Evolutionary conservation across 2,113 vertebrate species (phyloP).

Genomic region (Gadus macrocephalus): DNA sequence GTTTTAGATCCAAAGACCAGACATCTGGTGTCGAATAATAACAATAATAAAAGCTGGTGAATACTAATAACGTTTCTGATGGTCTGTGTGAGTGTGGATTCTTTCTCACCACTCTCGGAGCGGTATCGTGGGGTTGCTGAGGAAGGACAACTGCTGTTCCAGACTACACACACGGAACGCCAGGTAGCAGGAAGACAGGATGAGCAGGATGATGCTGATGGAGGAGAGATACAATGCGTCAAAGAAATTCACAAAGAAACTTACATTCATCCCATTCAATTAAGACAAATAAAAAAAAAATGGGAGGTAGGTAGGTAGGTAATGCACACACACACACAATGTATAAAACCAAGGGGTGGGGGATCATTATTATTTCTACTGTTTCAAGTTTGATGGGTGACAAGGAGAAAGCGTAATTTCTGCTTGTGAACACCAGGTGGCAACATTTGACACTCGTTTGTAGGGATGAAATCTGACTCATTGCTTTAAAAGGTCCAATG

Average conservation of each 20-base stretch:
- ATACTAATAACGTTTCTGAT: background rate
- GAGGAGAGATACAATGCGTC: background rate
- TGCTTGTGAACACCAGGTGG: constrained; percentile 50
- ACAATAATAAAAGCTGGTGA: background rate
- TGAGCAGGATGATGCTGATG: constrained; percentile 81
- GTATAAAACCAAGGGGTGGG: too few relatives aligned
- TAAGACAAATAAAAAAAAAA: background rate
- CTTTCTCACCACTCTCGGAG: constrained; percentile 69
- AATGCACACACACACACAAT: background rate
- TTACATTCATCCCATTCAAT: background rate
- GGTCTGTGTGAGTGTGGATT: constrained; percentile 27
- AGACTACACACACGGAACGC: constrained; percentile 89
- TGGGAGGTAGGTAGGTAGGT: background rate
- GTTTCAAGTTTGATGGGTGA: background rate
- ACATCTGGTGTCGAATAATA: too few relatives aligned
- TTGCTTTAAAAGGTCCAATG: too few relatives aligned
- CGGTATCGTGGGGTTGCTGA: constrained; percentile 70
- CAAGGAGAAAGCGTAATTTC: constrained; percentile 15
- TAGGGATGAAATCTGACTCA: too few relatives aligned
- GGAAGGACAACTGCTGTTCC: constrained; percentile 87
- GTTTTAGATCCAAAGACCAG: too few relatives aligned
- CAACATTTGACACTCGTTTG: constrained; percentile 18
- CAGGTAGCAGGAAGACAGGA: constrained; percentile 89
- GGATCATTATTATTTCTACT: too few relatives aligned
- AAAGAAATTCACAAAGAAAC: background rate